Evolutionary conservation across 35 echinoderm and acorn worm species (phyloP), one percentile per base, ranked within the genome.

Genomic region (Anneissia japonica): DNA sequence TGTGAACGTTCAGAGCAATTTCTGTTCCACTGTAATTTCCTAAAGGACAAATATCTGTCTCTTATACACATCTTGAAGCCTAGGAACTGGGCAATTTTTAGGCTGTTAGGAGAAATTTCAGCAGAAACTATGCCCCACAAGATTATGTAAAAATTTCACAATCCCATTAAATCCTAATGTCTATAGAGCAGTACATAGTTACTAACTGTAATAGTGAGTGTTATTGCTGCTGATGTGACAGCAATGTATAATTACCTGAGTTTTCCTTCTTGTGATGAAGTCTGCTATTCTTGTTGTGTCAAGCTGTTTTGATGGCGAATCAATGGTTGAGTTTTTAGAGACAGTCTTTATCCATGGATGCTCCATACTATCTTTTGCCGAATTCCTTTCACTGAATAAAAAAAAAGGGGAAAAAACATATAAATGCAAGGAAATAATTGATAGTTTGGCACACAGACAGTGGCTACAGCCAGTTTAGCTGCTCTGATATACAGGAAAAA

Each of bases 191-290:
- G n/a, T n/a, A n/a, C n/a, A n/a, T n/a, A n/a, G 21, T 28, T 78
- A 12, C 21, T 17, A 12, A 17, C 13, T 34, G 12, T 78, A 12
- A 78, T 11, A 21, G 33, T 78, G 21, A 78, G 12, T 11, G 11
- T 34, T 31, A 32, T 13, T 34, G 31, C 31, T 78, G 31, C 31
- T 31, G 12, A 34, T 34, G 39, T 82, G 16, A 16, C 36, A 21
- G 16, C 36, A 28, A 37, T 40, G 21, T 11, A 36, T 13, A 38
- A 38, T 79, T 85, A 93, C 91, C 87, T 93, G 86, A 81, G 91
- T 93, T 85, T 93, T 93, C 39, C 91, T 93, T 35, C 91, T 88
- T 19, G 88, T 81, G 31, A 89, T 89, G 77, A 93, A 93, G 41
- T 88, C 91, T 29, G 51, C 87, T 17, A 93, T 82, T 78, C 91